Evolutionary conservation across 2,113 vertebrate genomes (phyloP).

Genomic region (Coreoperca whiteheadi): DNA sequence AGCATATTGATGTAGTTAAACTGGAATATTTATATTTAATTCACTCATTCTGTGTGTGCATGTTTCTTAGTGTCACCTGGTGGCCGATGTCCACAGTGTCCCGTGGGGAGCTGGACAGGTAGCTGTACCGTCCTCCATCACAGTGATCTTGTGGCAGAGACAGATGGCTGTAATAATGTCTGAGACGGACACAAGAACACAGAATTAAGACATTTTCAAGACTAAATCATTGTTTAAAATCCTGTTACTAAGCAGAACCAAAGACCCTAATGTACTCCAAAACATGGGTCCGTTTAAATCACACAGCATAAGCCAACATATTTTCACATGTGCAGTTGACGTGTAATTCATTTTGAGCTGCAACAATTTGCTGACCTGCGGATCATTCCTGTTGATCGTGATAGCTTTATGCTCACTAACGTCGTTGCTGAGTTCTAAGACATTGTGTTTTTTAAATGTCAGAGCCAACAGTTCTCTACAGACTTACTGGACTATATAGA

Average conservation of each 20-base stretch:
- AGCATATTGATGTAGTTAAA: not conserved
- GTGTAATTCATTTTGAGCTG: too few relatives aligned
- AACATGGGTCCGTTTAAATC: not conserved
- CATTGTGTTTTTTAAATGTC: not conserved
- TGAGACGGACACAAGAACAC: constrained; percentile 42
- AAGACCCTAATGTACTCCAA: not conserved
- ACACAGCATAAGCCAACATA: not conserved
- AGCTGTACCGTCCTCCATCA: constrained; percentile 79
- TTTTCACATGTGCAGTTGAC: not conserved
- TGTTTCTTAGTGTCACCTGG: constrained; percentile 64
- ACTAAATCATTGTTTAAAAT: not conserved
- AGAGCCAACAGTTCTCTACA: not conserved
- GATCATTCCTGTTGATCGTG: not conserved
- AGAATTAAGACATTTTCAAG: constrained; percentile 5
- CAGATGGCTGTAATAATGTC: constrained; percentile 80
- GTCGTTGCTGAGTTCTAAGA: not conserved
- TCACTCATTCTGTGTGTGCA: not conserved
- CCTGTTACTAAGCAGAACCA: not conserved
- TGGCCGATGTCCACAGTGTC: constrained; percentile 79
- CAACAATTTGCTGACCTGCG: too few relatives aligned
- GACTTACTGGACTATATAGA: not conserved
- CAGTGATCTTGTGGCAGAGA: constrained; percentile 80
- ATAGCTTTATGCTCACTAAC: not conserved
- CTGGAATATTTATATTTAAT: not conserved
- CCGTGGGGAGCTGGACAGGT: constrained; percentile 76